Percentiles rank a stretch among this genome's conserved stretches.
Conservation (phyloP, 1,140 invertebrate genomes). For the Himalopsyche phryganea region DNA sequence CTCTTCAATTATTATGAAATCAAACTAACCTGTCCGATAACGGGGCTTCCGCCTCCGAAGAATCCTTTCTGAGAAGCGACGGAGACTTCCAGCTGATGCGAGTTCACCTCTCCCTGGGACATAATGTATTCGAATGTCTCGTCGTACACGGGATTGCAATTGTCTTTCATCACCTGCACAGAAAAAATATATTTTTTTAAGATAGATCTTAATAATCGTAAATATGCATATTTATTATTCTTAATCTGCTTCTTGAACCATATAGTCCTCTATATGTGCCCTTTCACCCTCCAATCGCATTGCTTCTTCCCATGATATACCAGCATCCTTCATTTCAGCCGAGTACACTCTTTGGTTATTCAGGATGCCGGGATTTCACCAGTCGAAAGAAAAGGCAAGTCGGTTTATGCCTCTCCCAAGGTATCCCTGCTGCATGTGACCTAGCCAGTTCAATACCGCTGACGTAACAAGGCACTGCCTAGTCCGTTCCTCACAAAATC, state of each 20-base stretch:
- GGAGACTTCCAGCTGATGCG: constrained; percentile 71
- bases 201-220: background rate
- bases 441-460: no score
- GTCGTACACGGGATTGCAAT: constrained; percentile 87
- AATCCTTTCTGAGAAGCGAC: constrained; percentile 81
- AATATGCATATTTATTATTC: background rate
- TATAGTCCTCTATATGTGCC: no score
- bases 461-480: no score
- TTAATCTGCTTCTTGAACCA: background rate
- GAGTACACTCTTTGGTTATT: no score
- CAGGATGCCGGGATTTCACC: no score
- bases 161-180: constrained; percentile 73
- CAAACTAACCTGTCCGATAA: constrained; percentile 69
- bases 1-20: background rate
- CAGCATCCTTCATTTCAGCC: no score
- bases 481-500: no score
- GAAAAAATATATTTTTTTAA: background rate
- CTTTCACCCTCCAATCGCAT: no score
- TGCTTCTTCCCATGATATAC: no score
- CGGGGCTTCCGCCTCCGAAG: constrained; percentile 69
- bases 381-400: no score
- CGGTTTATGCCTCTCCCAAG: no score
- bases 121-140: constrained; percentile 85
- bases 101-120: constrained; percentile 70
- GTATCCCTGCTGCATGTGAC: no score